Evolutionary conservation across 2,113 vertebrate genomes (phyloP), one percentile per base, ranked within the genome.

Genomic region (Oceanites oceanicus): DNA sequence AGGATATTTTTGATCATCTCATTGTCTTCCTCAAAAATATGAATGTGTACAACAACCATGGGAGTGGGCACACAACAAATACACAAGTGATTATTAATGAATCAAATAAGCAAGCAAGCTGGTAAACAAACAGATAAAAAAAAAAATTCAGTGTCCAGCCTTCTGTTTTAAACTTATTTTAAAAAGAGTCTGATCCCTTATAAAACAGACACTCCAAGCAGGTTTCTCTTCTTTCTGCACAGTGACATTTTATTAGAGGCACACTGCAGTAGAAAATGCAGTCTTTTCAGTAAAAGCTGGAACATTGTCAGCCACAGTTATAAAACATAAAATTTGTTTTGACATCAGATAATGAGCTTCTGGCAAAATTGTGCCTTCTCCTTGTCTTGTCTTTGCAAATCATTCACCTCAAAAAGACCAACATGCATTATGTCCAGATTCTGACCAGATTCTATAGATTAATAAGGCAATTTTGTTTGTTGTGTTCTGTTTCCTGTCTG

Each of bases 311-410:
- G 47, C 26, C 47, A 50, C 42, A 58, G 73, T 74, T 15, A 71
- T 29, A 90, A 95, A 92, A 91, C 34, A 38, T 29, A 49, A 78
- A 86, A 76, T 96, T 94, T 74, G 40, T 61, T 93, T 94, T 96
- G 92, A 95, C 95, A 94, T 96, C 66, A 70, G 71, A 58, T 74
- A 93, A 94, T 58, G 42, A 80, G 52, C 85, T 95, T 77, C 87
- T 95, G 91, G 79, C 86, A 93, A 95, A 92, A 87, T 52, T 74
- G 36, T 86, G 47, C 79, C 72, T 73, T 87, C 53, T 89, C 38
- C 78, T 78, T 86, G 38, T 56, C 66, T 19, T 96, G 87, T 78
- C 79, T 93, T 84, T 82, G 53, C 38, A 92, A 95, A 83, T 94
- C 53, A 94, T 82, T 84, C 52, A 84, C 47, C 63, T 95, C 36